Percentiles rank a stretch among this genome's conserved stretches.
Evolutionary conservation across 1,140 invertebrate species (phyloP).

Genomic region (Ceratina australensis): DNA sequence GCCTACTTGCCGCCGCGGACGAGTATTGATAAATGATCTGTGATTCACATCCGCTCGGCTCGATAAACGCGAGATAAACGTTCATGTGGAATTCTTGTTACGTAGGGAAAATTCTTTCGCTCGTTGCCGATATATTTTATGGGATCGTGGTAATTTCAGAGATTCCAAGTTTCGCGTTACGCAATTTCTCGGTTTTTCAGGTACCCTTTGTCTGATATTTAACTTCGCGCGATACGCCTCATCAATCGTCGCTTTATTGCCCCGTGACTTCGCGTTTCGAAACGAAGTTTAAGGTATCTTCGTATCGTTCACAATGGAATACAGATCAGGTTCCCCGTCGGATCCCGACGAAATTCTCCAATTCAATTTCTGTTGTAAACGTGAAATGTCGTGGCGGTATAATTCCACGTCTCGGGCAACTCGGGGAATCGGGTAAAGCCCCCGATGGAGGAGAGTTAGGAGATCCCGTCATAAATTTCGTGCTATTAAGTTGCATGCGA

Average conservation of each 20-base stretch:
- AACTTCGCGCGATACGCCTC: neutral
- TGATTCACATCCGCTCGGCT: constrained; percentile 48
- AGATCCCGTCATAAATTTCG: constrained; percentile 41
- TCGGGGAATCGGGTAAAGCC: neutral
- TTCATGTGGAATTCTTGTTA: no score
- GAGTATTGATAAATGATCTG: constrained; percentile 42
- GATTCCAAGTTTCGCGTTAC: no score
- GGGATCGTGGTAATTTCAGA: no score
- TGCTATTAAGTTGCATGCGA: constrained; percentile 49
- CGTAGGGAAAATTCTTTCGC: neutral
- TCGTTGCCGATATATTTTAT: no score
- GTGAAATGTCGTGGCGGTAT: constrained; percentile 31
- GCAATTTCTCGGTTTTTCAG: no score
- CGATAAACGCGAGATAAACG: no score
- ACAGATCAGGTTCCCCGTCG: neutral
- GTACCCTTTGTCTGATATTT: constrained; percentile 16
- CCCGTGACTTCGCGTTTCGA: neutral
- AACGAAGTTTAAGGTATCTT: neutral
- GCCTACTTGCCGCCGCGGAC: constrained; percentile 18
- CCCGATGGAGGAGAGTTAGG: constrained; percentile 9
- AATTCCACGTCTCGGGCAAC: neutral
- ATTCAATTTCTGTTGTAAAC: constrained; percentile 38
- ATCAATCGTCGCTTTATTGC: constrained; percentile 1
- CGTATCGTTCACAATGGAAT: neutral
- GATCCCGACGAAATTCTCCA: constrained; percentile 3